A percentile compares a stretch with the other conserved stretches of the same genome.
Conservation (phyloP, 1,140 invertebrate species). For the Leptopilina clavipes region DNA sequence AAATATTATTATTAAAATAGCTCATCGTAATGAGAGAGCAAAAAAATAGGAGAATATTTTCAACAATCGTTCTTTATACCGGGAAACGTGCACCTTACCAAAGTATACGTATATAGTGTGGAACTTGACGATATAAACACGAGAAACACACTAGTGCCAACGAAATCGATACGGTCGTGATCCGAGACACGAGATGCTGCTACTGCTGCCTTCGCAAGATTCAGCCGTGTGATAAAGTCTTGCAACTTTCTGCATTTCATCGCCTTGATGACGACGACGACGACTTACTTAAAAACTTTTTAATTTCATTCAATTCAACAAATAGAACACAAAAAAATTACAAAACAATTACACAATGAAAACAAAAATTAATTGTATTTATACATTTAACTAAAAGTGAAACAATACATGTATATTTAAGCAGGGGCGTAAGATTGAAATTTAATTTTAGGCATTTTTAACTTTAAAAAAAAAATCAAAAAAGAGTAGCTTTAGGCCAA, state of each 20-base stretch:
- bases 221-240: neutral
- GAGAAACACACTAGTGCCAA: slow-evolving; percentile 20
- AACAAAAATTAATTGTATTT: no score
- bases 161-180: slow-evolving; percentile 18
- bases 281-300: neutral
- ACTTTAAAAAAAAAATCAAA: no score
- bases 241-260: neutral
- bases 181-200: neutral
- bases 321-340: no score
- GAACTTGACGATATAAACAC: neutral
- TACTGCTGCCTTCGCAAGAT: slow-evolving; percentile 1
- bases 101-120: neutral
- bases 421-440: no score
- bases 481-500: no score
- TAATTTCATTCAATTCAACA: no score
- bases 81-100: neutral
- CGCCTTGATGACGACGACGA: neutral
- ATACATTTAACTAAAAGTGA: no score
- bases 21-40: neutral
- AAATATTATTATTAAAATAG: neutral
- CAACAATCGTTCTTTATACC: neutral
- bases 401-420: no score
- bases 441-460: no score
- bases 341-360: no score
- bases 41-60: neutral